These are phyloP conservation scores for Oryzias curvinotus DNA, from an alignment of 2,113 vertebrate species.

Conservation along the genomic window DNA sequence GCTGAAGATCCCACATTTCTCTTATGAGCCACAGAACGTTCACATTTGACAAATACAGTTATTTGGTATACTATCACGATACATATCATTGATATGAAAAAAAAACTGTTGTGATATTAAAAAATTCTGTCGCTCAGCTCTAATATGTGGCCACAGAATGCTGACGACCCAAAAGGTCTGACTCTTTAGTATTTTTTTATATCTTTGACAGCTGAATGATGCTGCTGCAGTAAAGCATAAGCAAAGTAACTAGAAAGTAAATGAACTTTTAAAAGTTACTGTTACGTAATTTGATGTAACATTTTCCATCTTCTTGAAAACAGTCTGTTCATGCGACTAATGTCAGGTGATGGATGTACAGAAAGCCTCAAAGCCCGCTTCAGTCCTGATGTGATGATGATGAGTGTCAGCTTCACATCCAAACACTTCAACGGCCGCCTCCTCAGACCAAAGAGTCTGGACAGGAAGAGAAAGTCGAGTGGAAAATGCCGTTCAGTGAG, in stretches of 20 bases:
- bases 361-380: neutral
- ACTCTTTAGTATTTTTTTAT: too few species aligned
- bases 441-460: conserved; percentile 2
- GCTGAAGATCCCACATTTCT: too few species aligned
- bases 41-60: too few species aligned
- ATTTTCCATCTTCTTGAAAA: neutral
- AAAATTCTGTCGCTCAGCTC: too few species aligned
- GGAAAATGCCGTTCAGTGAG: conserved; percentile 42
- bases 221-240: too few species aligned
- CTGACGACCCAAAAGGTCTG: too few species aligned
- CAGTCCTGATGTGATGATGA: conserved; percentile 15
- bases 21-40: too few species aligned
- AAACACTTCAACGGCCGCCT: conserved; percentile 23
- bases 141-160: too few species aligned
- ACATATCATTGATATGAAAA: too few species aligned
- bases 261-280: neutral
- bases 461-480: conserved; percentile 31
- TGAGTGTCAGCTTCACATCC: conserved; percentile 13
- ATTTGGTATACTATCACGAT: too few species aligned
- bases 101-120: too few species aligned
- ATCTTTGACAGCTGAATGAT: too few species aligned
- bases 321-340: neutral
- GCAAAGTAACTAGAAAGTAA: neutral
- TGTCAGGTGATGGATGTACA: neutral
- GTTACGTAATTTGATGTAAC: neutral